Base-by-base conservation (phyloP, 2,113 vertebrate species). In the Phalacrocorax pelagicus region DNA sequence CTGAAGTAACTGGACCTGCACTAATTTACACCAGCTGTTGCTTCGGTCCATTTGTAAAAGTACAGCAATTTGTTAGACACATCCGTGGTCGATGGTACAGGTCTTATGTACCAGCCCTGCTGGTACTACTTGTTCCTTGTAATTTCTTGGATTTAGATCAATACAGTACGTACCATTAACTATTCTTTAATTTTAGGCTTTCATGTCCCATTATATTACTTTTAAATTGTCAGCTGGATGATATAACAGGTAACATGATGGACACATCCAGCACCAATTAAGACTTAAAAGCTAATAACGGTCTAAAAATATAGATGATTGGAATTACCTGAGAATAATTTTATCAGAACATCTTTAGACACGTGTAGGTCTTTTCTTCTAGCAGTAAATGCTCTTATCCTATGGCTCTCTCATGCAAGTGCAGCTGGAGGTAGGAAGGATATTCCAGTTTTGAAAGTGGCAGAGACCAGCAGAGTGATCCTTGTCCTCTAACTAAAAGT, bases 121-220 rank as follows among this genome's bases (percentile, higher is more conserved):
- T 92, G 51, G 46, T 74, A 51, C 72, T 73, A 63, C 71, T 87
- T 96, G 69, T 84, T 92, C 51, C 46, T 66, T 67, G 42, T 59
- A n/a, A 88, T 73, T 84, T 91, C 44, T 86, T 96, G 94, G 95
- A 95, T 97, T 96, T 94, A 92, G 95, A 89, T 89, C 86, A 75
- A 92, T 91, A 84, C 38, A 92, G 81, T 63, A 77, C 78, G 75
- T 67, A 75, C 30, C 57, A 81, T 93, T 92, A 96, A 86, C n/a
- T 54, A 88, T 36, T 81, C 51, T 88, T 86, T 95, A 77, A 93
- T 83, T 81, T 91, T 79, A 95, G 90, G 69, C 67, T 88, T 96
- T 96, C 79, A 92, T 71, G 27, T n/a, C 65, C 57, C 49, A 83
- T 96, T 96, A 91, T 86, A 79, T 88, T 66, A 86, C 88, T 85